Conservation (phyloP, 2,113 vertebrate species). For the Tyto alba region DNA sequence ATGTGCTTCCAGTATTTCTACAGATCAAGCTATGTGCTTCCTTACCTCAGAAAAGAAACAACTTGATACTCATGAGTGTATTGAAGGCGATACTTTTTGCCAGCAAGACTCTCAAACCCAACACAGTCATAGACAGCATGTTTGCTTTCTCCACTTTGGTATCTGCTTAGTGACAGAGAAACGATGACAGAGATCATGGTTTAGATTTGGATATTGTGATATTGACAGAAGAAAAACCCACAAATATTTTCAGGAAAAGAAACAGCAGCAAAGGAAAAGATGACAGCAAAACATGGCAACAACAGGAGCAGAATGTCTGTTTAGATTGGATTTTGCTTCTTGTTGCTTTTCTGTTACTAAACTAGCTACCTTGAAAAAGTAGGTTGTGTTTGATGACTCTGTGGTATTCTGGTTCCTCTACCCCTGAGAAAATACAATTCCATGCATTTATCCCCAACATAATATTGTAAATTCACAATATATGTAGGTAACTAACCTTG, state of each 20-base stretch:
- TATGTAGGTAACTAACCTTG: not conserved
- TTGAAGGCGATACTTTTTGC: constrained; percentile 82
- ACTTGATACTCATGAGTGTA: constrained; percentile 75
- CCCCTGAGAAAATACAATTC: not conserved
- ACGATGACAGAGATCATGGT: not conserved
- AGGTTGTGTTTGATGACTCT: not conserved
- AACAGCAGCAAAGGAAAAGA: not conserved
- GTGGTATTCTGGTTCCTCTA: not conserved
- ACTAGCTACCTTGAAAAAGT: not conserved
- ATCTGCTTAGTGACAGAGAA: not conserved
- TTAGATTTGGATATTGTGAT: not conserved
- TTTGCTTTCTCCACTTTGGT: constrained; percentile 52
- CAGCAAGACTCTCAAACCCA: constrained; percentile 80
- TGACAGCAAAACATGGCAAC: not conserved
- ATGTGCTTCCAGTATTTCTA: not conserved
- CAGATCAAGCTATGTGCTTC: not conserved
- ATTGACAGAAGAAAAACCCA: not conserved
- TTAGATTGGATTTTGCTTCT: not conserved
- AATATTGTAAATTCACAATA: not conserved
- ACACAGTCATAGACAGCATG: constrained; percentile 66
- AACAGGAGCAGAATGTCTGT: not conserved
- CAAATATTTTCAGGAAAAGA: not conserved
- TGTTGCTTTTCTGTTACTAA: not conserved
- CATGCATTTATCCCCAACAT: not conserved
- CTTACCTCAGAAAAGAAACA: constrained; percentile 70